These are phyloP conservation scores for Scomber scombrus DNA, from an alignment of 2,113 vertebrate genomes.

Conservation along the genomic window DNA sequence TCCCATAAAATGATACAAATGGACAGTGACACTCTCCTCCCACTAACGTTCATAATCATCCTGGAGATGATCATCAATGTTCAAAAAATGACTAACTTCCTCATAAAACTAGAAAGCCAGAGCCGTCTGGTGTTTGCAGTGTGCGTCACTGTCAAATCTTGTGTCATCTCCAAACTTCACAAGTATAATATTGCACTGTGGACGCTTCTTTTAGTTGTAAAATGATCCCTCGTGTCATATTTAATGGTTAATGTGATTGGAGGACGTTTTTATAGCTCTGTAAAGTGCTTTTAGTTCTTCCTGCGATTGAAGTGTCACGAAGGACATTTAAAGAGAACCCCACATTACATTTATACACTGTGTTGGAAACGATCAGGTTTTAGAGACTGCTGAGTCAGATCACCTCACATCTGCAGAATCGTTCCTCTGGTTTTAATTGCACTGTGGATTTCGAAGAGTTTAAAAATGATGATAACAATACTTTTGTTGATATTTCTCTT, in stretches of 20 bases:
- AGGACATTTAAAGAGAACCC: no score
- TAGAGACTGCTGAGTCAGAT: background rate
- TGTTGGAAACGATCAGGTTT: background rate
- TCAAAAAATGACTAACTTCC: slow-evolving; percentile 6
- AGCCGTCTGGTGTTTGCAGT: slow-evolving; percentile 23
- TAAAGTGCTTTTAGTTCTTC: background rate
- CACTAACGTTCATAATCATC: background rate
- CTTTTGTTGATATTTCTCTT: no score
- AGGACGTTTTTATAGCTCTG: background rate
- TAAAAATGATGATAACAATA: no score
- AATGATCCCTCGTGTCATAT: background rate
- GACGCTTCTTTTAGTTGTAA: slow-evolving; percentile 18
- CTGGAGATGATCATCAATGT: no score
- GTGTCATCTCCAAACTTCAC: slow-evolving; percentile 15
- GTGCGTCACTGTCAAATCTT: slow-evolving; percentile 28
- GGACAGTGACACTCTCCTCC: background rate
- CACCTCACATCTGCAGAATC: background rate
- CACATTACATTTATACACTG: no score
- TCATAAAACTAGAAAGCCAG: slow-evolving; percentile 1
- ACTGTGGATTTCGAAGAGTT: background rate
- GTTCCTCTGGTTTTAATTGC: slow-evolving; percentile 1
- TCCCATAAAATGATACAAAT: background rate
- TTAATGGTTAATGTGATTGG: background rate
- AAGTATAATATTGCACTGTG: slow-evolving; percentile 23
- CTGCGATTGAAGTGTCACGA: no score